A percentile compares a stretch with the other conserved stretches of the same genome.
These are phyloP conservation scores for Platygyra sinensis DNA, from an alignment of 64 coral and sea anemone species.

Conservation along the genomic window DNA sequence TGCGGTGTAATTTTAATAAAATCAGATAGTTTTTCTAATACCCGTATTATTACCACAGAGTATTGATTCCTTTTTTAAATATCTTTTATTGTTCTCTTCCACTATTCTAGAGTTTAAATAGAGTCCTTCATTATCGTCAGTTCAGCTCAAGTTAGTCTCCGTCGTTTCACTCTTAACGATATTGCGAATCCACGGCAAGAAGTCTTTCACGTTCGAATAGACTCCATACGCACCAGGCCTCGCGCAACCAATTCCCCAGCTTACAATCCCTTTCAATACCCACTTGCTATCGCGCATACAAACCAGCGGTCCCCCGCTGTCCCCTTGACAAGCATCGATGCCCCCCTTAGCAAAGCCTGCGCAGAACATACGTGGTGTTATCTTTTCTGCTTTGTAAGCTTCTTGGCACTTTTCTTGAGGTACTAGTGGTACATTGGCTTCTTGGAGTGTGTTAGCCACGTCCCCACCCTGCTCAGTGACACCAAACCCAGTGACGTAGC, in stretches of 20 bases:
- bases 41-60: too few species aligned
- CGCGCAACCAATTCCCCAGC: conserved; percentile 68
- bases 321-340: conserved; percentile 76
- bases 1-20: too few species aligned
- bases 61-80: too few species aligned
- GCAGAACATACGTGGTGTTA: conserved; percentile 59
- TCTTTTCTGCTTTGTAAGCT: conserved; percentile 40
- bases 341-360: conserved; percentile 68
- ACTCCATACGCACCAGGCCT: conserved; percentile 60
- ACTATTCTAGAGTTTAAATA: not conserved
- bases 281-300: conserved; percentile 50
- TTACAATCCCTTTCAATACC: conserved; percentile 69
- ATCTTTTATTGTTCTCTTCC: too few species aligned
- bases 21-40: too few species aligned
- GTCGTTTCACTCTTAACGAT: conserved; percentile 1
- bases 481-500: conserved; percentile 69
- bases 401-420: conserved; percentile 23
- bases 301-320: conserved; percentile 70
- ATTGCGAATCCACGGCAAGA: conserved; percentile 51
- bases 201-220: conserved; percentile 47
- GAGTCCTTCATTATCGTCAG: not conserved
- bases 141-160: conserved; percentile 12
- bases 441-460: conserved; percentile 47
- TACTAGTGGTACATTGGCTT: conserved; percentile 68
- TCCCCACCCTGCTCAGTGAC: conserved; percentile 58